Evolutionary conservation across 2,797 vertebrate species (phyloP).

Genomic region (Pristis pectinata): DNA sequence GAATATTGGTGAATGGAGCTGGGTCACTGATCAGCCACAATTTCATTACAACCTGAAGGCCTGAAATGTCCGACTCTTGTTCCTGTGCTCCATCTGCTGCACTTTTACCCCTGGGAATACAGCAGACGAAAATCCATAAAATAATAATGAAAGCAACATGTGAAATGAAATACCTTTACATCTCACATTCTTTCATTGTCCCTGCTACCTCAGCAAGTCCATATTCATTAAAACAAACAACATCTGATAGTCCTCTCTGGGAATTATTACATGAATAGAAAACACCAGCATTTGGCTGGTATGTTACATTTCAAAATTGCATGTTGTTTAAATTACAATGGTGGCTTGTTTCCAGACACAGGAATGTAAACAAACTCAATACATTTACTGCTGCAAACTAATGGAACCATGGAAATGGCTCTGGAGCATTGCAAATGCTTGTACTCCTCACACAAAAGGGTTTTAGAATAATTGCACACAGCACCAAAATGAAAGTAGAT

Average conservation of each 20-base stretch:
- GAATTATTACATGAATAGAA: background rate
- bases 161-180: background rate
- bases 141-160: background rate
- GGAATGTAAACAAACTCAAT: background rate
- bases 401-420: background rate
- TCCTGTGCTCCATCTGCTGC: background rate
- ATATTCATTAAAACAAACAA: background rate
- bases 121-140: background rate
- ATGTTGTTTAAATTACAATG: background rate
- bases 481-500: background rate
- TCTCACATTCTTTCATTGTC: background rate
- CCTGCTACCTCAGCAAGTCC: background rate
- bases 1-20: too few relatives aligned
- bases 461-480: background rate
- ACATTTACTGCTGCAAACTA: background rate
- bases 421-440: background rate
- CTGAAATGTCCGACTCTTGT: too few relatives aligned
- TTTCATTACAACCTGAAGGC: too few relatives aligned
- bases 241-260: background rate
- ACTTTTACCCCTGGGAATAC: background rate
- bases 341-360: background rate
- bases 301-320: background rate
- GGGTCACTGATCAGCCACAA: too few relatives aligned
- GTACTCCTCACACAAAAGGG: background rate
- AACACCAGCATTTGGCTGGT: background rate